Percentiles rank a stretch among this genome's conserved stretches.
Evolutionary conservation across 2,888 invertebrate genomes (phyloP).

Genomic region (Deroplatys truncata): DNA sequence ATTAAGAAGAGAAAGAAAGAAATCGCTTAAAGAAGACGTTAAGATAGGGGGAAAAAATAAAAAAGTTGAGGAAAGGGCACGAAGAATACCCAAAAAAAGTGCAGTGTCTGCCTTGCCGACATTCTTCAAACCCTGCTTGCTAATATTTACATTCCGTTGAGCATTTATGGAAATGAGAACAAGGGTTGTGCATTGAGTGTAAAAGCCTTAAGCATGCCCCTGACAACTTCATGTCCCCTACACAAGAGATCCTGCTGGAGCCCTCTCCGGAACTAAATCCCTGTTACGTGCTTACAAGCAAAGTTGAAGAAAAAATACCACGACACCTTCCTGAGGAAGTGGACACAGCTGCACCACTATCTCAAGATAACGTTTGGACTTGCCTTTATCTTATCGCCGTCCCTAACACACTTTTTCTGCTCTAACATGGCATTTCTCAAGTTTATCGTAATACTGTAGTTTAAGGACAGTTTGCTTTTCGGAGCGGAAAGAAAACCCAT

Average conservation of each 20-base stretch:
- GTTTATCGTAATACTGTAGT: background rate
- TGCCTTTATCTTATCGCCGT: background rate
- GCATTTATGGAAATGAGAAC: background rate
- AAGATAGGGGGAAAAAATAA: too few species aligned
- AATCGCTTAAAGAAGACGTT: too few species aligned
- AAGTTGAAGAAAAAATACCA: background rate
- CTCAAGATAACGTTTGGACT: background rate
- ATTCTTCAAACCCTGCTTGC: too few species aligned
- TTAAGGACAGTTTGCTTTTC: too few species aligned
- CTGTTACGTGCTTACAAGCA: background rate
- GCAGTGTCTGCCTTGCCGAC: too few species aligned
- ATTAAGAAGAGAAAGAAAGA: too few species aligned
- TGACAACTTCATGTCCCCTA: too few species aligned
- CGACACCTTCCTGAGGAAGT: background rate
- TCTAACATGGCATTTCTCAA: background rate
- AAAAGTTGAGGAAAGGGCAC: too few species aligned
- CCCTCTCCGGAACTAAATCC: background rate
- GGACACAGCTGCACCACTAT: background rate
- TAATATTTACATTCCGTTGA: background rate
- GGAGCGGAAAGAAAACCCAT: background rate
- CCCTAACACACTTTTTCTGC: background rate
- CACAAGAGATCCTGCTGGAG: background rate
- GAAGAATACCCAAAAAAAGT: too few species aligned
- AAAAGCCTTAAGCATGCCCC: background rate
- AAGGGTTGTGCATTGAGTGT: background rate